Conservation (phyloP, 2,888 invertebrate genomes). For the Exocentrus adspersus region DNA sequence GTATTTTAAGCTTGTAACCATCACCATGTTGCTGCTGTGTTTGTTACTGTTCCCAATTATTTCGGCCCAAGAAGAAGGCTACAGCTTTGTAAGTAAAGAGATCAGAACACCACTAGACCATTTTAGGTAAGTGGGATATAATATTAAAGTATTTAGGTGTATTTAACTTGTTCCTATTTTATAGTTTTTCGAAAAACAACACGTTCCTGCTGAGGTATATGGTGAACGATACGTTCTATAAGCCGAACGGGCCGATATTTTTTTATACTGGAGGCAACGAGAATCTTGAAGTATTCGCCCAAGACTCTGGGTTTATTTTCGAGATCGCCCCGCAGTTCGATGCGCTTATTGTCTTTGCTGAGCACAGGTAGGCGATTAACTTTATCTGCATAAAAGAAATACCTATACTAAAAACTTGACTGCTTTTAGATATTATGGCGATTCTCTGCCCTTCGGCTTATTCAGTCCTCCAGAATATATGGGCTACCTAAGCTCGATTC, state of each 20-base stretch:
- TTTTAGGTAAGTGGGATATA: conserved; percentile 67
- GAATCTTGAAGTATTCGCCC: conserved; percentile 85
- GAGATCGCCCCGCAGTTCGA: conserved; percentile 83
- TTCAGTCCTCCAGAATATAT: conserved; percentile 72
- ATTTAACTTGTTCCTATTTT: not conserved
- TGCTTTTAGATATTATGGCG: conserved; percentile 84
- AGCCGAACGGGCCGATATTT: conserved; percentile 82
- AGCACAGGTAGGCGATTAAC: conserved; percentile 89
- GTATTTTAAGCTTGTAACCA: too few species aligned
- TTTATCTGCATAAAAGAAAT: too few species aligned
- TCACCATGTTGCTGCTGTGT: not conserved
- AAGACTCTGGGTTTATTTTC: conserved; percentile 95
- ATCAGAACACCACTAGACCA: conserved; percentile 84
- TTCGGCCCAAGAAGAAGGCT: conserved; percentile 13
- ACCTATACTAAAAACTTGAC: not conserved
- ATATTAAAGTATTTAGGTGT: too few species aligned
- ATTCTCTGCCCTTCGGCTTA: conserved; percentile 89
- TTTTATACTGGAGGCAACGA: conserved; percentile 98
- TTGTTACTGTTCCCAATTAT: not conserved
- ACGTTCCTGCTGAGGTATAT: conserved; percentile 85
- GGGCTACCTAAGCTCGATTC: conserved; percentile 87
- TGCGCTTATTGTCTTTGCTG: conserved; percentile 90
- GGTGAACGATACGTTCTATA: conserved; percentile 80
- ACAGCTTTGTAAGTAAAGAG: conserved; percentile 57
- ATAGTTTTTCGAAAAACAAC: conserved; percentile 73